Conservation (phyloP, 2,888 invertebrate species). For the Therioaphis trifolii region DNA sequence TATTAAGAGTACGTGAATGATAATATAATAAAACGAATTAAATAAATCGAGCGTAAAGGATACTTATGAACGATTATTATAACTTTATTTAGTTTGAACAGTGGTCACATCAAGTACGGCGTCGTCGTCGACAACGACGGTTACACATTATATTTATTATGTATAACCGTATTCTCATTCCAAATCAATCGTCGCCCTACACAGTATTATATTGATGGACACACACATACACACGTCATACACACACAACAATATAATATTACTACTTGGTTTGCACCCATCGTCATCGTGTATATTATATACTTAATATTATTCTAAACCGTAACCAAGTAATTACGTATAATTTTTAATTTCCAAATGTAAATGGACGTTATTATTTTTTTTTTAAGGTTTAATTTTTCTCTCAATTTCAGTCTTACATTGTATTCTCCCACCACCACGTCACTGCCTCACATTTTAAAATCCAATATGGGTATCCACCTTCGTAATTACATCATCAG, state of each 20-base stretch:
- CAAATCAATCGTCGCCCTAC: constrained; percentile 17
- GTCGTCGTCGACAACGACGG: neutral
- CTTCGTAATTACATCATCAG: constrained; percentile 45
- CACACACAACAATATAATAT: neutral
- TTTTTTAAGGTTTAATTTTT: constrained; percentile 11
- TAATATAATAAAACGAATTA: neutral
- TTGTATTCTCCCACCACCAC: neutral
- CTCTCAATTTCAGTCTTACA: neutral
- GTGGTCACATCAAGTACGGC: neutral
- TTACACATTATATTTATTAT: neutral
- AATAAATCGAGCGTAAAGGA: neutral
- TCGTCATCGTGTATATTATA: neutral
- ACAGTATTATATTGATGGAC: constrained; percentile 10
- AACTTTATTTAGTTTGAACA: constrained; percentile 45
- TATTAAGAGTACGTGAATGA: neutral
- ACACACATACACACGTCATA: too few relatives aligned
- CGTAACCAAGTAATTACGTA: constrained; percentile 30
- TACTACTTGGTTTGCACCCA: neutral
- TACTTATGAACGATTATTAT: constrained; percentile 16
- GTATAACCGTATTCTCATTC: neutral
- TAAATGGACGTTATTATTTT: constrained; percentile 41
- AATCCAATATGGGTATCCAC: constrained; percentile 16
- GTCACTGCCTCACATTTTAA: neutral
- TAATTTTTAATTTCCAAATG: constrained; percentile 52
- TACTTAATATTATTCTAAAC: neutral